phyloP scores from a whole-genome alignment of 2,797 vertebrate genomes.

The Urophycis tenuis region DNA sequence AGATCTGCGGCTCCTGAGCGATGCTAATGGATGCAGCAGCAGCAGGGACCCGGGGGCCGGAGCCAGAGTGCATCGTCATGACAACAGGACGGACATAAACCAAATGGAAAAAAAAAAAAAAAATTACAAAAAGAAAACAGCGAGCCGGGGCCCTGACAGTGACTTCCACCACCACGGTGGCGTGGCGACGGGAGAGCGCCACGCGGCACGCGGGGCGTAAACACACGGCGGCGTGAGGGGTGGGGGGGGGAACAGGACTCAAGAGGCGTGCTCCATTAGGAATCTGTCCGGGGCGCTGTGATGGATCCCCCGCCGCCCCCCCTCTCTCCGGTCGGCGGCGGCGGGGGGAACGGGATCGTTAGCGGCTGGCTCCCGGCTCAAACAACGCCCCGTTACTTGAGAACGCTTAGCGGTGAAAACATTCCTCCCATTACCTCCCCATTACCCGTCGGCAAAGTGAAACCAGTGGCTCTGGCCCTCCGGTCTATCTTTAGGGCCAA shows the following conservation, averaged over 20 bases:
- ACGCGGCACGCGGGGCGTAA: conserved; percentile 27
- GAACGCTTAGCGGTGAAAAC: not conserved
- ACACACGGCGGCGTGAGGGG: too few species aligned
- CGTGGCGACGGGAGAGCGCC: conserved; percentile 18
- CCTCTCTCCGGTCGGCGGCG: not conserved
- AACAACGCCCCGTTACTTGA: not conserved
- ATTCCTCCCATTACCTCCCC: not conserved
- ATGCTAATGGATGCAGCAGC: conserved; percentile 37
- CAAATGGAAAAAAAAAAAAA: not conserved
- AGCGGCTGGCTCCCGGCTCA: not conserved
- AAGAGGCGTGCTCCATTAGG: conserved; percentile 29
- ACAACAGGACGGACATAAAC: not conserved
- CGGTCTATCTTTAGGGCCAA: not conserved
- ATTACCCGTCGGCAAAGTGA: not conserved
- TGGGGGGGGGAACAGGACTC: too few species aligned
- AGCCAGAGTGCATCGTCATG: not conserved
- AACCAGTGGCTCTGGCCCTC: not conserved
- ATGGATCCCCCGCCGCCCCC: not conserved
- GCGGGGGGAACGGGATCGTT: not conserved
- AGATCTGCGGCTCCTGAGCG: not conserved
- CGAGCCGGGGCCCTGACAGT: conserved; percentile 12
- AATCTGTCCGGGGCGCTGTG: conserved; percentile 3
- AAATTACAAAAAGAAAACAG: not conserved
- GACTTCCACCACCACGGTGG: conserved; percentile 29
- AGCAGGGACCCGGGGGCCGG: not conserved